phyloP scores from a whole-genome alignment of 2,113 vertebrate species.

The Microtus montanus region DNA sequence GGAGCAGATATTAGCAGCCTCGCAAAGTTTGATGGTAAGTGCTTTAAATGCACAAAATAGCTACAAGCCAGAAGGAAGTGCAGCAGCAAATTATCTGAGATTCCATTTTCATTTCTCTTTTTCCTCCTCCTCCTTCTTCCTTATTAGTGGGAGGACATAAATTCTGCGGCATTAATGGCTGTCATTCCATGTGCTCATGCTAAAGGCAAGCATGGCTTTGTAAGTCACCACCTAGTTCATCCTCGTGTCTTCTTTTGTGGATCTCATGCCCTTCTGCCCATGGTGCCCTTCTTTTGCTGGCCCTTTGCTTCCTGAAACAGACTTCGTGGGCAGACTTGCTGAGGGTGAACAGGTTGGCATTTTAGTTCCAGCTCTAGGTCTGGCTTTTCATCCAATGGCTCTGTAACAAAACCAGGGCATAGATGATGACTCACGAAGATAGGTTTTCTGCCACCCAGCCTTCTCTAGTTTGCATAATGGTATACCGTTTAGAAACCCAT shows the following conservation, averaged over 20 bases:
- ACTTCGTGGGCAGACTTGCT: not conserved
- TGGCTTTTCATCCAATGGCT: not conserved
- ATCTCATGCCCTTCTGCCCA: not conserved
- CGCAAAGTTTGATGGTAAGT: constrained; percentile 88
- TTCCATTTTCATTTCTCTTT: accelerated
- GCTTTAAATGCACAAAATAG: constrained; percentile 26
- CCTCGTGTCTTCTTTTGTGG: constrained; percentile 19
- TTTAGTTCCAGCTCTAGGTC: constrained; percentile 10
- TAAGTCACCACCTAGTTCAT: not conserved
- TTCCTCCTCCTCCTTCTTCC: not conserved
- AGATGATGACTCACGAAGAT: not conserved
- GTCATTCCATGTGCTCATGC: not conserved
- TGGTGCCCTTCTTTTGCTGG: not conserved
- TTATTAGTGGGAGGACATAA: constrained; percentile 40
- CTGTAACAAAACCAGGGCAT: not conserved
- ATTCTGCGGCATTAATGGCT: not conserved
- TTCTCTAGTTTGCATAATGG: not conserved
- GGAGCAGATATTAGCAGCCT: constrained; percentile 84
- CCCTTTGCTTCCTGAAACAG: not conserved
- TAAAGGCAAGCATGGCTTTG: constrained; percentile 27
- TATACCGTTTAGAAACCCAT: not conserved
- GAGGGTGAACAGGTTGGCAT: not conserved
- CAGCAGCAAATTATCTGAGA: constrained; percentile 38
- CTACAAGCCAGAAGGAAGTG: constrained; percentile 35
- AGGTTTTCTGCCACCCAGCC: not conserved